Evolutionary conservation across 2,113 vertebrate species (phyloP), one percentile per base, ranked within the genome.

Genomic region (Callionymus lyra): DNA sequence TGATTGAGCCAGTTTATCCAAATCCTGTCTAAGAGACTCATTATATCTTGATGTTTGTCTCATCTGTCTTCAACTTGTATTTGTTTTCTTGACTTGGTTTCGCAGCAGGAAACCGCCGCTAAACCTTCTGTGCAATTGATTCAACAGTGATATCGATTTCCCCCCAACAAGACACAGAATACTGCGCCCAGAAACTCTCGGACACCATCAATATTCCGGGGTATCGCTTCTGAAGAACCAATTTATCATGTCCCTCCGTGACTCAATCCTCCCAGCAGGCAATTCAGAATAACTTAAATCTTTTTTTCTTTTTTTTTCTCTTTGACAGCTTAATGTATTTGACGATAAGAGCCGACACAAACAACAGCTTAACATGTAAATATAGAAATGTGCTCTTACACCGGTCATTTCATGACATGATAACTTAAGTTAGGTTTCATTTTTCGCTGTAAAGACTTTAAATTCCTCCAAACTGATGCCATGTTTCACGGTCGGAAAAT

Each of bases 91-190:
- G 59, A 51, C 53, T 58, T 6, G 1, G 47, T 36, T 36, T 37
- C 53, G 40, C 53, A 68, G 50, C 51, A 48, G 63, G 68, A 53
- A 58, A 41, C 60, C 50, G 60, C 56, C 38, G n/a, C 53, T 64
- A 40, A 63, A 49, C 36, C 50, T 46, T 32, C 38, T 51, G 32
- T 39, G 46, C 34, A 43, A 74, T 64, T 63, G 51, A 76, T 66
- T 63, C 38, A 50, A 52, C 41, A 48, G 43, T 42, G 35, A 12
- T 68, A 72, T 76, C 34, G 72, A 79, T 68, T 44, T 8, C 21
- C 21, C n/a, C 40, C 35, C 36, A 36, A 18, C 38, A 46, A 52
- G 19, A 45, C 18, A n/a, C n/a, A 14, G 45, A 52, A 60, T 53
- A 15, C 32, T n/a, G 14, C 32, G 32, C 48, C 41, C 38, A 37